A percentile compares a stretch with the other conserved stretches of the same genome.
Evolutionary conservation across 2,797 vertebrate species (phyloP).

Genomic region (Chelmon rostratus): DNA sequence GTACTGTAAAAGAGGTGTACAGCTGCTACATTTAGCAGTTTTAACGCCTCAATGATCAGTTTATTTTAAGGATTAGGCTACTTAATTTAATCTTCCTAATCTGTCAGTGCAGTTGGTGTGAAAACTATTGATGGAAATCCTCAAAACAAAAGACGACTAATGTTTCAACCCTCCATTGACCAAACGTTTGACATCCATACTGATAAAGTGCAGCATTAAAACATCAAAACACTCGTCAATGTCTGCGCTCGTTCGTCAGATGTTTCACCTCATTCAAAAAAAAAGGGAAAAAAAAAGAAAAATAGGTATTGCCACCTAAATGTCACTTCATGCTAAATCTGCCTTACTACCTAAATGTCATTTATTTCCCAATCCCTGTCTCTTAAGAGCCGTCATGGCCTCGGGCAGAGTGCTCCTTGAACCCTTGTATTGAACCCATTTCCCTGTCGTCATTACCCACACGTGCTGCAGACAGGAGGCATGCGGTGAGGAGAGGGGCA

Average conservation of each 20-base stretch:
- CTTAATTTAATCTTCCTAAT: neutral
- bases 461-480: constrained; percentile 65
- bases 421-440: constrained; percentile 82
- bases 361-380: constrained; percentile 74
- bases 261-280: constrained; percentile 57
- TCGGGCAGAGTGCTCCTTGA: constrained; percentile 81
- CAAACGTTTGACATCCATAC: constrained; percentile 49
- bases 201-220: constrained; percentile 65
- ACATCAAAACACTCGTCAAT: constrained; percentile 71
- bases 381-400: constrained; percentile 76
- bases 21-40: neutral
- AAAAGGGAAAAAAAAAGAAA: no score
- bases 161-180: constrained; percentile 24
- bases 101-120: neutral
- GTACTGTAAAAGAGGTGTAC: neutral
- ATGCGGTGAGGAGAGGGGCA: neutral
- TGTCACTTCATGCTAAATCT: constrained; percentile 78
- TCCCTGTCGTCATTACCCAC: constrained; percentile 79
- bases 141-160: constrained; percentile 12
- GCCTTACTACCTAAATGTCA: constrained; percentile 81
- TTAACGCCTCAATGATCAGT: neutral
- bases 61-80: neutral
- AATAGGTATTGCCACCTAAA: constrained; percentile 63
- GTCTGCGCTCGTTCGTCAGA: constrained; percentile 42
- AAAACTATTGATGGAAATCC: neutral